Evolutionary conservation across 2,113 vertebrate species (phyloP), one percentile per base, ranked within the genome.

Genomic region (Tretioscincus oriximinensis): DNA sequence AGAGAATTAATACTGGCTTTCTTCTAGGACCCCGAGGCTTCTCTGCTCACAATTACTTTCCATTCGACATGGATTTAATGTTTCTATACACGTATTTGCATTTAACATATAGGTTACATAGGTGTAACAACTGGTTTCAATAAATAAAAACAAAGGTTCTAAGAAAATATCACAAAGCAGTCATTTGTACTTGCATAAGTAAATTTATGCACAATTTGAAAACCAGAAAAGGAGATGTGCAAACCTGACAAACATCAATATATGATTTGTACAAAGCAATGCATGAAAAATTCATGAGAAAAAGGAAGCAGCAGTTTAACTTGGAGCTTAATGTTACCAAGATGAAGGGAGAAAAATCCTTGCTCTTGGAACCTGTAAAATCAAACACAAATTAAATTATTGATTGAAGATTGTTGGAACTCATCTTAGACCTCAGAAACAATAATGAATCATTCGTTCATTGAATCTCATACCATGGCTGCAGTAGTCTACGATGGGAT

Each of bases 211-310:
- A 75, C 88, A 79, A 68, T 90, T 85, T 85, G 84, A 87, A 88
- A 87, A 11, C 1, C 26, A 9, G 74, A 45, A n/a, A 45, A 14
- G 47, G 51, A 80, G 72, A 80, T 86, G 69, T 86, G 78, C 51
- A 88, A 79, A 90, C 93, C 91, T 91, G 81, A 85, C 85, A 86
- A 93, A 92, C 91, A 91, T 90, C 87, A 92, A 95, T 81, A 82
- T 88, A 88, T 90, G 77, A 81, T 90, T 92, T 89, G 85, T 85
- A 91, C 69, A 91, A 92, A 94, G 85, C 66, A 90, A 93, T 90
- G 85, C 73, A 75, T 41, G 63, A 91, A 73, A 89, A 90, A 92
- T 63, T n/a, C 54, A 29, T 21, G 3, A 70, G 21, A 89, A 83
- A 10, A 63, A 83, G 86, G 86, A 91, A 86, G 87, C 76, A 82